Base-by-base conservation (phyloP, 92 coral and sea anemone species). In the Bergia puertoricense region DNA sequence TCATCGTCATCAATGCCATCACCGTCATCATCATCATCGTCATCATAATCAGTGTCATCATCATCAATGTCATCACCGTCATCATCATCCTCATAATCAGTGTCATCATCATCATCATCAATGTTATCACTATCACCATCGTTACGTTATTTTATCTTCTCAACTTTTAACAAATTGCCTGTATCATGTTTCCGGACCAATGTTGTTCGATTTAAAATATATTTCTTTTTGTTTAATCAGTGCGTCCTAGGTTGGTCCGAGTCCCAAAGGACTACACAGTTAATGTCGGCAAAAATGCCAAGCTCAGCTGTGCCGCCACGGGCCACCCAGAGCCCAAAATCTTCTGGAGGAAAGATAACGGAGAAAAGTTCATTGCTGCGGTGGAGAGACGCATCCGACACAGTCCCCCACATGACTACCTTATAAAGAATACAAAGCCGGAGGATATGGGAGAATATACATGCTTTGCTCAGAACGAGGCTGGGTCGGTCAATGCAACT, bases 381-480 rank as follows among this genome's bases (percentile, higher is more conserved):
- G 78, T 66, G 65, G 94, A 93, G 45, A 81, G 88, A 38, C 93
- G 98, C 44, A 89, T 95, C 54, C 79, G 43, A 2, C 90, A 85
- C 77, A 37, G 9, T 9, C 85, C 80, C 23, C 89, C 77, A 2
- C 67, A 88, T 57, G 77, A 89, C 39, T 93, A 79, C 72, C 65
- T 83, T 59, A 91, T 95, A 86, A 86, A 51, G 77, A 86, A 90
- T 67, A 93, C 95, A 3, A 87, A 69, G 82, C 81, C 94, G 6
- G 92, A 14, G 74, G 98, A 95, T 66, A 90, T 81, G 85, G 98
- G 98, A 59, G 80, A 50, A 38, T 95, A 95, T 76, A 93, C 95
- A 30, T 95, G 98, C 86, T 88, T 76, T 39, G 98, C 98, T 62
- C 18, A 65, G 3, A 95, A 95, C 66, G 95, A 92, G 20, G 98